These are phyloP conservation scores for Acanthornis magna DNA, from an alignment of 2,797 vertebrate genomes.

Conservation along the genomic window DNA sequence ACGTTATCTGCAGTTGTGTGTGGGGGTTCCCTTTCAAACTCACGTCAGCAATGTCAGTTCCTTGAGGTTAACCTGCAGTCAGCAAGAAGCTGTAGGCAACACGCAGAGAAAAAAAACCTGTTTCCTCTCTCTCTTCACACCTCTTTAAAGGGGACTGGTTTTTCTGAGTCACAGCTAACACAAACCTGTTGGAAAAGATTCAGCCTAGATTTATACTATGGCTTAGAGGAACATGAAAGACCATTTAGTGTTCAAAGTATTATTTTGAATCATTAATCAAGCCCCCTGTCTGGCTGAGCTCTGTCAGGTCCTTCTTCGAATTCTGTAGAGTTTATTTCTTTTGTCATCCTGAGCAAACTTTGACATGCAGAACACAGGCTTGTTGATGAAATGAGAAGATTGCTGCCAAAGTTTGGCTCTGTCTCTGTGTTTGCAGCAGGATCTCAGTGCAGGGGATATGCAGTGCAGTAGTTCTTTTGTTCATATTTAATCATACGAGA, in stretches of 20 bases:
- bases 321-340: not conserved
- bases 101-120: not conserved
- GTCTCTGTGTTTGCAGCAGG: not conserved
- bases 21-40: accelerated
- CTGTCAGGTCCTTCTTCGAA: not conserved
- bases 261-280: constrained; percentile 4
- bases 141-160: not conserved
- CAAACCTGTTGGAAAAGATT: not conserved
- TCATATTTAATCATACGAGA: constrained; percentile 16
- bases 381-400: not conserved
- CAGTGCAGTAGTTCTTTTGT: constrained; percentile 1
- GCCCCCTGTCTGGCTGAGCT: not conserved
- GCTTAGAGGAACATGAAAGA: not conserved
- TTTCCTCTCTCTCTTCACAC: constrained; percentile 8
- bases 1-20: accelerated
- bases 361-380: not conserved
- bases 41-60: not conserved
- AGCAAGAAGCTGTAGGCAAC: not conserved
- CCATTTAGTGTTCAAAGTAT: not conserved
- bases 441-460: not conserved
- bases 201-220: not conserved
- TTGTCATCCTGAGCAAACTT: not conserved
- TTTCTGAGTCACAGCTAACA: not conserved
- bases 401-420: not conserved
- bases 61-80: not conserved